These are phyloP conservation scores for Enhydra lutris DNA, from an alignment of 2,113 vertebrate species.

Conservation along the genomic window DNA sequence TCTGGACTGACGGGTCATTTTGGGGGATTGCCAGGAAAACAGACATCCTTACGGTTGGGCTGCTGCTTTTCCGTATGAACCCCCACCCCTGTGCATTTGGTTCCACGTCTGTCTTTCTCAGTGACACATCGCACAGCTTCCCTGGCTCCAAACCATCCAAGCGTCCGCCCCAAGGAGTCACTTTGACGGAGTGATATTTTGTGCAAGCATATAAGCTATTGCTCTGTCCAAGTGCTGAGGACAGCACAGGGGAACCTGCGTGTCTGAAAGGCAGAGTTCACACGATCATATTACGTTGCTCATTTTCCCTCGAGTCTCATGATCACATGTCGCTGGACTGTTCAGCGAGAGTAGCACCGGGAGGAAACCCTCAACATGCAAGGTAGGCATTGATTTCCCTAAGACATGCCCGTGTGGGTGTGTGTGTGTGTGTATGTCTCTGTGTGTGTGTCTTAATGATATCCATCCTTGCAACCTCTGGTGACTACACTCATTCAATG, in stretches of 20 bases:
- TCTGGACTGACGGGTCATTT: not conserved
- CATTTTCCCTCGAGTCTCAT: not conserved
- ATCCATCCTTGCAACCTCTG: not conserved
- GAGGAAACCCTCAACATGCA: not conserved
- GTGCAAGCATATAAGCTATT: not conserved
- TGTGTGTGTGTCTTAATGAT: not conserved
- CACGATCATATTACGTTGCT: too few species aligned
- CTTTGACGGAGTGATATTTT: not conserved
- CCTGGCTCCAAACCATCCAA: accelerated
- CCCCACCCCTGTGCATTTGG: not conserved
- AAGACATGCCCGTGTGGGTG: not conserved
- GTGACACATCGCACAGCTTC: not conserved
- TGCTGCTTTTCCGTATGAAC: not conserved
- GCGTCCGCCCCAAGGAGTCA: not conserved
- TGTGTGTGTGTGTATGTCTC: too few species aligned
- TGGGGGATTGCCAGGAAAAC: not conserved
- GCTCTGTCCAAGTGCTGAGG: not conserved
- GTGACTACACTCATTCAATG: not conserved
- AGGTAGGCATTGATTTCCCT: not conserved
- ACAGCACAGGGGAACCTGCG: not conserved
- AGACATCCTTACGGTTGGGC: accelerated
- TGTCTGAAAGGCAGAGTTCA: not conserved
- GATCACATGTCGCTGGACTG: not conserved
- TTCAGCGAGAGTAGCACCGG: not conserved
- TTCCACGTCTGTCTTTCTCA: accelerated